These are phyloP conservation scores for Clunio marinus DNA, from an alignment of 2,888 invertebrate genomes.

Conservation along the genomic window DNA sequence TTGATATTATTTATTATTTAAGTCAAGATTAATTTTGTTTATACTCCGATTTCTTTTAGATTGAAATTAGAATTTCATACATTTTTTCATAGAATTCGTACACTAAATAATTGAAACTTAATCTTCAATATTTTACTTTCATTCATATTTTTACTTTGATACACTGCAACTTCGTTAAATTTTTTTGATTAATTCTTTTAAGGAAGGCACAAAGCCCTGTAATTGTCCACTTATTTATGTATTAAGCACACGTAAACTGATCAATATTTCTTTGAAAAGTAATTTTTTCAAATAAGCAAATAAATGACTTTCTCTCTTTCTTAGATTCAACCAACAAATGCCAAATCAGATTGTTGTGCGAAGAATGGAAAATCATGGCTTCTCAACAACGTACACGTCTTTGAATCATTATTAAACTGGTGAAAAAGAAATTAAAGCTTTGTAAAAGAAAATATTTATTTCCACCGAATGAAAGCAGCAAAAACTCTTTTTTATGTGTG, in stretches of 20 bases:
- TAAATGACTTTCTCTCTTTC: no score
- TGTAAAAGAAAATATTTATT: not conserved
- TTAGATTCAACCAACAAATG: no score
- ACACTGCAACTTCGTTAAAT: not conserved
- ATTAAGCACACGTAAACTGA: no score
- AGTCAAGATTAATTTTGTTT: no score
- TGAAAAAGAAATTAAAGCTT: not conserved
- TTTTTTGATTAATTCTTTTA: no score
- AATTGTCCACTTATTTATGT: no score
- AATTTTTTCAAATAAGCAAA: no score
- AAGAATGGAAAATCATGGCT: not conserved
- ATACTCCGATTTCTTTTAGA: not conserved
- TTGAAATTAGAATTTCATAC: not conserved
- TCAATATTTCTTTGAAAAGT: no score
- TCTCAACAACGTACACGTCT: not conserved
- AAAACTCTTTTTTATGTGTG: constrained; percentile 4
- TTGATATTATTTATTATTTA: no score
- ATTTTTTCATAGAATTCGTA: not conserved
- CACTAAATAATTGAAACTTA: not conserved
- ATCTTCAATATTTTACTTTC: not conserved
- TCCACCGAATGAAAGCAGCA: not conserved
- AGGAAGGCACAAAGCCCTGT: no score
- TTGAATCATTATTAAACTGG: not conserved
- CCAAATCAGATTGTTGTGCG: no score
- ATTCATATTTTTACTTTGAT: no score